Base-by-base conservation (phyloP, 1,140 invertebrate genomes). In the Drosophila kurseongensis region DNA sequence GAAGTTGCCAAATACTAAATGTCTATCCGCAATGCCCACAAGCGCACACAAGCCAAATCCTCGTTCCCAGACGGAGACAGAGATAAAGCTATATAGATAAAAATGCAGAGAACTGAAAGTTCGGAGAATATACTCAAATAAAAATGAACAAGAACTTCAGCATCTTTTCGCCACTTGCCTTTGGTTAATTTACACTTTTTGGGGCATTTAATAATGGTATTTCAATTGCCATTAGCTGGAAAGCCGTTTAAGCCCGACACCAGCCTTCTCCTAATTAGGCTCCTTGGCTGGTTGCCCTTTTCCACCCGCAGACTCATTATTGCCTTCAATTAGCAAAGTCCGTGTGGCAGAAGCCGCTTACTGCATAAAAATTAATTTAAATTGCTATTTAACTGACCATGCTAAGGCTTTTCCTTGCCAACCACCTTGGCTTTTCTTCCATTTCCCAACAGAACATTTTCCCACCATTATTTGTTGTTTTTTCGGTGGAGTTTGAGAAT, bases 331-430 rank as follows among this genome's bases (percentile, higher is more conserved):
- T 85, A 86, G 81, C 50, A 56, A 40, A 42, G 45, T 67, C 60
- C 52, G 61, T 56, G 61, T 35, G 35, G 57, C 57, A 48, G 38
- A 32, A 44, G 48, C 78, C 82, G 54, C 74, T 86, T 63, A 78
- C 63, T 85, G 82, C 69, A 80, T 80, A 86, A 81, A 86, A 85
- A 85, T 85, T 86, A 82, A 85, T 86, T 85, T 85, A 86, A 85
- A 85, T 85, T 85, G 83, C 82, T 81, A 85, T 85, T 85, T 85
- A 85, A 85, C 82, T 85, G 82, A 86, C 78, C 82, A 62, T 81
- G 58, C 60, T 58, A 51, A 57, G 75, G 55, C 68, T 45, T 73
- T 65, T 76, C 29, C 76, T 56, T 42, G 35, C 16, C 56, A 72
- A 38, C 55, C 50, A 16, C 16, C n/a, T 52, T 18, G 56, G 36